These are phyloP conservation scores for Bombylius major DNA, from an alignment of 2,888 invertebrate species.

Conservation along the genomic window DNA sequence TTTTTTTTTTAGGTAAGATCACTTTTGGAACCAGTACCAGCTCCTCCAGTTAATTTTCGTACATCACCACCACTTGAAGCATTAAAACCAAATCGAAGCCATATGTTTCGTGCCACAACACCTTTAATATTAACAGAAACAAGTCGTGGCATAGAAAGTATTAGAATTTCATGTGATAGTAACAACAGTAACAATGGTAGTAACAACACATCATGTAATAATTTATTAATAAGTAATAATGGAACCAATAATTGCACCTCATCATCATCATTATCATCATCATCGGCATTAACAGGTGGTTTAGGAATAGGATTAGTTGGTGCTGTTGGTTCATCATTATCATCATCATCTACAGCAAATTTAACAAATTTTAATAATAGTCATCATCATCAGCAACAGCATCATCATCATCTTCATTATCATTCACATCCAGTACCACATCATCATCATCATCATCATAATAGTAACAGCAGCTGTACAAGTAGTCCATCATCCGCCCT, in stretches of 20 bases:
- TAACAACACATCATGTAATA: neutral
- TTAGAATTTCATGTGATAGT: slow-evolving; percentile 38
- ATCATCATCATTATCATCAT: neutral
- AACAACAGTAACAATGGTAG: slow-evolving; percentile 26
- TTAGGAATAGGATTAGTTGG: slow-evolving; percentile 18
- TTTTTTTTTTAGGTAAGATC: slow-evolving; percentile 43
- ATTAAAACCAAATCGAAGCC: slow-evolving; percentile 54
- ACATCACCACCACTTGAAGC: slow-evolving; percentile 84
- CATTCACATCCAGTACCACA: slow-evolving; percentile 5
- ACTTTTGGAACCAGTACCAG: slow-evolving; percentile 50
- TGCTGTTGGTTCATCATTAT: slow-evolving; percentile 28
- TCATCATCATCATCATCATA: slow-evolving; percentile 6
- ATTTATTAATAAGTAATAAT: neutral
- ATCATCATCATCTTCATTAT: slow-evolving; percentile 2
- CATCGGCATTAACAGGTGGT: neutral
- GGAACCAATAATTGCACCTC: neutral
- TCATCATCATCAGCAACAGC: neutral
- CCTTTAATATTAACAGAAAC: slow-evolving; percentile 37
- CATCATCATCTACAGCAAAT: neutral
- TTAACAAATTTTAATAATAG: neutral
- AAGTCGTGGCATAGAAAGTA: slow-evolving; percentile 38
- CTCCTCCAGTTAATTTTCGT: slow-evolving; percentile 81
- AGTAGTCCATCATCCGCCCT: slow-evolving; percentile 32
- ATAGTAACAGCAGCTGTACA: slow-evolving; percentile 24
- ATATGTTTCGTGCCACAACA: slow-evolving; percentile 36